A percentile compares a stretch with the other conserved stretches of the same genome.
Evolutionary conservation across 2,797 vertebrate species (phyloP).

Genomic region (Poeciliopsis turneri): DNA sequence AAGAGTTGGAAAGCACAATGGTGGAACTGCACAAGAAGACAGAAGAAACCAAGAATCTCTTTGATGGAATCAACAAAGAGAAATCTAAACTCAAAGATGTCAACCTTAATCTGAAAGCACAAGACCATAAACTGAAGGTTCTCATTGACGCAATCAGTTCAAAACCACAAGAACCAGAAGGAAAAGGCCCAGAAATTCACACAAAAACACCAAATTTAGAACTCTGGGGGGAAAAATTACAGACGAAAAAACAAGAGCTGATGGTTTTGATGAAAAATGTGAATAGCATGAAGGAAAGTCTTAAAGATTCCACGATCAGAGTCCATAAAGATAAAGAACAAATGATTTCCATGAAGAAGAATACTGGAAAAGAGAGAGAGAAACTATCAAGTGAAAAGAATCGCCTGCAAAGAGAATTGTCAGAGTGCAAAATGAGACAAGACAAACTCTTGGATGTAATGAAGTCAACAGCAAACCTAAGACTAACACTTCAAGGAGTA

Average conservation of each 20-base stretch:
- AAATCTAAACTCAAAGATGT: neutral
- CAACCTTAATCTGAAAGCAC: neutral
- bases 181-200: too few species aligned
- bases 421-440: neutral
- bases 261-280: neutral
- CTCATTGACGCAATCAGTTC: neutral
- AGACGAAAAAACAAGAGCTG: constrained; percentile 13
- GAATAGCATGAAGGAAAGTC: neutral
- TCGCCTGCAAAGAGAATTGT: neutral
- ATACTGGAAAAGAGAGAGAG: neutral
- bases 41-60: neutral
- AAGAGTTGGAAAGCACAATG: neutral
- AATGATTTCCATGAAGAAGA: neutral
- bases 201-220: neutral
- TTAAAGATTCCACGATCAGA: neutral
- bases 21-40: constrained; percentile 6
- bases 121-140: neutral
- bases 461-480: neutral
- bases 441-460: neutral
- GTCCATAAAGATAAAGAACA: neutral
- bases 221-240: accelerated
- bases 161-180: constrained; percentile 5
- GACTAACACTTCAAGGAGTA: neutral
- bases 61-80: neutral
- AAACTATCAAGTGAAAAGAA: neutral